Base-by-base conservation (phyloP, 2,888 invertebrate species). In the Eueremaeus valkanovi region DNA sequence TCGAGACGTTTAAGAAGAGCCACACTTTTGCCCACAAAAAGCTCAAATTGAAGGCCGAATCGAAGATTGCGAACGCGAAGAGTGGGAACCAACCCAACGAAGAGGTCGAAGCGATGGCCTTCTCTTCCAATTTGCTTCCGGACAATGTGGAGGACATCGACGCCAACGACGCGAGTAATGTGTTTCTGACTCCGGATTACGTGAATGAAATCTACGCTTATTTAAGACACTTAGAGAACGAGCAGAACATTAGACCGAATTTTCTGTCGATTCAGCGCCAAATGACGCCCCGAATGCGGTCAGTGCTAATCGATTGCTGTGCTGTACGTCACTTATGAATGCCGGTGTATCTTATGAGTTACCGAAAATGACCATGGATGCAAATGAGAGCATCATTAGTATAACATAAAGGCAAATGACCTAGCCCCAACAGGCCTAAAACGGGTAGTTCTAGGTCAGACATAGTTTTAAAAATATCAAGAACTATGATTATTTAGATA, bases 221-320 rank as follows among this genome's bases (percentile, higher is more conserved):
- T 84, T 86, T 96, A 81, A 88, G 88, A 78, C 84, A 87, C 72
- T 83, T 95, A 77, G 96, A 96, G 77, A 24, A 29, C 16, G 68
- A 74, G 18, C 77, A 75, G 74, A 73, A 75, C 18, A 75, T 80
- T n/a, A 73, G 76, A 49, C n/a, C 70, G 24, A 61, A 83, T 82
- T 78, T 77, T 72, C 55, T 80, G 18, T 58, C 74, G 24, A 45
- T 73, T 31, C 80, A 80, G 31, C 63, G 77, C n/a, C 77, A 78
- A 68, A 86, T 95, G 16, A 91, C 90, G 16, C 87, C 90, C 0
- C 90, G 89, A 81, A 97, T 97, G 95, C 88, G 97, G 78, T 86
- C 90, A 18, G 90, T 95, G 70, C 87, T 98, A 21, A 87, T 97
- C 77, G 94, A 97, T 83, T 98, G 97, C n/a, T n/a, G n/a, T n/a